A percentile compares a stretch with the other conserved stretches of the same genome.
Evolutionary conservation across 2,797 vertebrate species (phyloP).

Genomic region (Valencia hispanica): DNA sequence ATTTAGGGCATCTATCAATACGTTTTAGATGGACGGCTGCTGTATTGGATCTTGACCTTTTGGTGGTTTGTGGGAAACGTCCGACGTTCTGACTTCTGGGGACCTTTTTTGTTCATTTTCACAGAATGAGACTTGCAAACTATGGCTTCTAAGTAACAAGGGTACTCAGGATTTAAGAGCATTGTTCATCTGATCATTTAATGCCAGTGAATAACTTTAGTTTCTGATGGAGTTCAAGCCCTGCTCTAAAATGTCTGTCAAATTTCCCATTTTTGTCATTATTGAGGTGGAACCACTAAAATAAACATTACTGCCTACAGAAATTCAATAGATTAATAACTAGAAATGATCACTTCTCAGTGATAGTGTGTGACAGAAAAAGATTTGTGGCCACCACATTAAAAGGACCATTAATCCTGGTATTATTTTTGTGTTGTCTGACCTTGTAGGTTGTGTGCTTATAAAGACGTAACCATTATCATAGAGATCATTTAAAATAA

Average conservation of each 20-base stretch:
- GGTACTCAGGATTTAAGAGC: too few species aligned
- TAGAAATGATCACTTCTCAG: too few species aligned
- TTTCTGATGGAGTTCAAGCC: background rate
- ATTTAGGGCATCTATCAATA: background rate
- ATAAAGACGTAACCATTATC: background rate
- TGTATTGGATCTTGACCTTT: background rate
- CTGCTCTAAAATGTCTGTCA: background rate
- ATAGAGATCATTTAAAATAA: background rate
- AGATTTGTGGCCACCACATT: background rate
- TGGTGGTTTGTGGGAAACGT: background rate
- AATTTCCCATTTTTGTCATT: background rate
- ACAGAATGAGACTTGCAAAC: background rate
- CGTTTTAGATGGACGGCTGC: background rate
- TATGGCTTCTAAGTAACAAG: background rate
- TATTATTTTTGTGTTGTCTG: background rate
- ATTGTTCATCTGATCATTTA: too few species aligned
- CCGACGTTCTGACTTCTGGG: background rate
- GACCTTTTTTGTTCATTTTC: background rate
- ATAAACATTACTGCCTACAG: background rate
- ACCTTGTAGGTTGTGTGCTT: background rate
- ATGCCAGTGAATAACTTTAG: too few species aligned
- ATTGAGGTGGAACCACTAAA: background rate
- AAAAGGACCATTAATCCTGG: background rate
- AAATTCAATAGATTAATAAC: too few species aligned
- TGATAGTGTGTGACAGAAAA: too few species aligned